phyloP scores from a whole-genome alignment of 1,140 invertebrate genomes.

The Dinothrombium tinctorium region DNA sequence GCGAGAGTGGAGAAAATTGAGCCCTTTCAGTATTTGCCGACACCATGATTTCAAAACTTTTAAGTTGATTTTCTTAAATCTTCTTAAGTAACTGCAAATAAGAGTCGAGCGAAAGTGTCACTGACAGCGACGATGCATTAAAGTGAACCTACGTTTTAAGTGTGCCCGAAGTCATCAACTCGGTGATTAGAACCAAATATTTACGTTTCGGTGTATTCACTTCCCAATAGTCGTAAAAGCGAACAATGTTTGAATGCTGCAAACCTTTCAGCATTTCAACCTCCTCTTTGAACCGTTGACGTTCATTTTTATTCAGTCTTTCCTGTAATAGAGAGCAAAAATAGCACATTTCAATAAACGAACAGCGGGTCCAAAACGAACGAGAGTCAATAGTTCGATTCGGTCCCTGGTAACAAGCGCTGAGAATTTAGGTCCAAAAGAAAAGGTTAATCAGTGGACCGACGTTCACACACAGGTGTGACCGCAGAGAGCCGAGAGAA shows the following conservation, averaged over 20 bases:
- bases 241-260: constrained; percentile 96
- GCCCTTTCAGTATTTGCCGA: constrained; percentile 89
- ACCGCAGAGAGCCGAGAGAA: no score
- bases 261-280: constrained; percentile 96
- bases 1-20: constrained; percentile 88
- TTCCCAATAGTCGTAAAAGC: constrained; percentile 99
- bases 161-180: constrained; percentile 97
- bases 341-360: no score
- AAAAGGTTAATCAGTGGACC: no score
- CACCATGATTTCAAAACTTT: constrained; percentile 99
- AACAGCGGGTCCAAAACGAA: no score
- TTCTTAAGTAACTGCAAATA: no score
- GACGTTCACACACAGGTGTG: no score
- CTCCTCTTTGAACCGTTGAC: constrained; percentile 88
- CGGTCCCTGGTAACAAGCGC: no score
- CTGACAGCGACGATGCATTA: no score
- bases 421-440: no score
- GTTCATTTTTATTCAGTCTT: constrained; percentile 46
- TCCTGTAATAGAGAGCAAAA: no score
- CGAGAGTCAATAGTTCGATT: no score
- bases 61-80: constrained; percentile 93
- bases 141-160: constrained; percentile 97
- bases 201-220: constrained; percentile 60
- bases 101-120: no score
- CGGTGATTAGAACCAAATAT: constrained; percentile 95